phyloP scores from a whole-genome alignment of 1,140 invertebrate species.

The Drosophila paulistorum region DNA sequence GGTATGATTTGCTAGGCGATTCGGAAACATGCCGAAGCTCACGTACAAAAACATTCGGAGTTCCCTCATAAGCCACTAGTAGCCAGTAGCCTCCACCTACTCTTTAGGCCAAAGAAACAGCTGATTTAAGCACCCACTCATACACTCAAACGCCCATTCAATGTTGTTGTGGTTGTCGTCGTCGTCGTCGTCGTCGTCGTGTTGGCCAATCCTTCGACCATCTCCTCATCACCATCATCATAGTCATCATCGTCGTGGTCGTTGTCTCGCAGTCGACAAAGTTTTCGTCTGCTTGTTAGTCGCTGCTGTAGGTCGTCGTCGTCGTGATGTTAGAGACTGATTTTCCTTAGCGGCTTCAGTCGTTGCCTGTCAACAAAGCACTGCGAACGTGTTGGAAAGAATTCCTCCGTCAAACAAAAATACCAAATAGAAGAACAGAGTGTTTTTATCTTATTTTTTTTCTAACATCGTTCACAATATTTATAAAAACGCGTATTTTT shows the following conservation, averaged over 20 bases:
- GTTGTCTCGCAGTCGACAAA: constrained; percentile 17
- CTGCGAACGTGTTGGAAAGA: constrained; percentile 53
- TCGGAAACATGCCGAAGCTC: constrained; percentile 19
- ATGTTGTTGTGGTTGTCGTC: constrained; percentile 7
- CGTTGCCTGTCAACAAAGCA: constrained; percentile 76
- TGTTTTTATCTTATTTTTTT: not conserved
- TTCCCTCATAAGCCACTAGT: not conserved
- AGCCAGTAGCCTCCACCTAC: not conserved
- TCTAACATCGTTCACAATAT: not conserved
- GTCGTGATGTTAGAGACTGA: constrained; percentile 59
- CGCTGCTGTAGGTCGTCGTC: constrained; percentile 54
- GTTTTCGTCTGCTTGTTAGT: not conserved
- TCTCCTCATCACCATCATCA: constrained; percentile 48
- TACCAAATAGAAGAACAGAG: not conserved
- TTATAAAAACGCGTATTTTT: not conserved
- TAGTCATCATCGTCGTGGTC: constrained; percentile 25
- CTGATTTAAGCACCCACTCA: constrained; percentile 42
- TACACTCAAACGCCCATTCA: constrained; percentile 26
- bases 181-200: constrained; percentile 13
- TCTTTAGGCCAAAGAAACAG: constrained; percentile 25
- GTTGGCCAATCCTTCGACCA: constrained; percentile 48
- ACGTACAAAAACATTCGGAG: constrained; percentile 7
- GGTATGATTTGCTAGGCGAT: not conserved
- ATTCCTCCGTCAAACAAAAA: constrained; percentile 22
- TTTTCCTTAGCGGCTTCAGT: constrained; percentile 74